Base-by-base conservation (phyloP, 2,888 invertebrate genomes). In the Byasa hedistus region DNA sequence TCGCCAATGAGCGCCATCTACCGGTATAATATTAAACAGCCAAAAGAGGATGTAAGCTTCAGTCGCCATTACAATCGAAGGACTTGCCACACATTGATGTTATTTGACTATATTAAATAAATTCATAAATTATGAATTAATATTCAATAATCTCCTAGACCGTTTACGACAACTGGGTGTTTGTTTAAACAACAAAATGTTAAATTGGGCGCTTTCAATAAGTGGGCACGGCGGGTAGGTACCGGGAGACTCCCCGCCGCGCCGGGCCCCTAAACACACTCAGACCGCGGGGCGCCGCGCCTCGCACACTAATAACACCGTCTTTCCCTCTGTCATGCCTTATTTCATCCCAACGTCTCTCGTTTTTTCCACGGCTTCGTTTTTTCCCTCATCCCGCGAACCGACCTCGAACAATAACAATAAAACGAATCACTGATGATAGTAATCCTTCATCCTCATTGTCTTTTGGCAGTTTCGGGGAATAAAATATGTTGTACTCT, bases 381-480 rank as follows among this genome's bases (percentile, higher is more conserved):
- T 91, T 91, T 87, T 86, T 73, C 69, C 61, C 36, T 63, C 78
- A 74, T 75, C 75, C 73, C 74, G 73, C 74, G 75, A 79, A 73
- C 79, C 81, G 78, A 84, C 81, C 82, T 77, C 82, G 79, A 82
- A 89, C 85, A 87, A 88, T 85, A 85, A 87, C 86, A 89, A 89
- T 80, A 90, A 89, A 90, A 91, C 84, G 86, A 84, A 75, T 80
- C 79, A 76, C 77, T 90, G 90, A 91, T 91, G 91, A 91, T 89
- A 86, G 87, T 89, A 89, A 91, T 91, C 88, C 91, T 83, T 91
- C 91, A 91, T 85, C 85, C 79, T 90, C 89, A 91, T 91, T 91
- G 91, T 91, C 90, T 91, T 90, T 91, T 91, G 91, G 90, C 91
- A 91, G 87, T 89, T 91, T 89, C 89, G 82, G 80, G 84, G 88